phyloP scores from a whole-genome alignment of 2,113 vertebrate genomes.

The Takifugu bimaculatus region DNA sequence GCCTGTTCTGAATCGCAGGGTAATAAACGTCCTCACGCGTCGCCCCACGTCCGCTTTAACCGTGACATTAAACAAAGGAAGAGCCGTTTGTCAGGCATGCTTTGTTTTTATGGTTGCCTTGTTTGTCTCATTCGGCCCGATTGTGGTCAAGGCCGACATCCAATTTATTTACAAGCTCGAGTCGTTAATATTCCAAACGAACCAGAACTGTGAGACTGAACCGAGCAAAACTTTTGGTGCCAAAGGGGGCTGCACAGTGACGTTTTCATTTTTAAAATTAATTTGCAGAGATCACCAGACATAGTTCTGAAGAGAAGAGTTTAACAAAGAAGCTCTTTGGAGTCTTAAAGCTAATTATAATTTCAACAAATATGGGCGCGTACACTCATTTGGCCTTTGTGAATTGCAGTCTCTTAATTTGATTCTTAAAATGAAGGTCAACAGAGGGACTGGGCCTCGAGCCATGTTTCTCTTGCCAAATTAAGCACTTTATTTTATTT shows the following conservation, averaged over 20 bases:
- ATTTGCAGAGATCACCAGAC: not conserved
- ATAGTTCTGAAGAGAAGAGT: constrained; percentile 1
- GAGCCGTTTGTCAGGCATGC: constrained; percentile 39
- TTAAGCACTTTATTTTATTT: not conserved
- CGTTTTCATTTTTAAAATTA: not conserved
- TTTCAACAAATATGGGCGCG: not conserved
- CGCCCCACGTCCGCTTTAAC: constrained; percentile 24
- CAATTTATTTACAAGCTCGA: constrained; percentile 11
- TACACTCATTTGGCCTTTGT: not conserved
- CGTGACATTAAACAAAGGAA: constrained; percentile 44
- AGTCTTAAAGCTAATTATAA: constrained; percentile 11
- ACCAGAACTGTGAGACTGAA: constrained; percentile 5
- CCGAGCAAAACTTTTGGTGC: not conserved
- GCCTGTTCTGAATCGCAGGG: constrained; percentile 19
- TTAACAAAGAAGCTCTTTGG: not conserved
- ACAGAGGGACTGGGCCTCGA: not conserved
- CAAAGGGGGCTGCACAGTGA: not conserved
- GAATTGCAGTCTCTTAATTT: constrained; percentile 3
- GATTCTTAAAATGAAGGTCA: constrained; percentile 3
- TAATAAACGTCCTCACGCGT: constrained; percentile 24
- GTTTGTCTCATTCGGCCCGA: constrained; percentile 35
- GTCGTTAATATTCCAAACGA: not conserved
- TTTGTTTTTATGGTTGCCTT: constrained; percentile 39
- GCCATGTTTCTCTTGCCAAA: not conserved
- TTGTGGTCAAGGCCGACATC: constrained; percentile 6